Percentiles rank a stretch among this genome's conserved stretches.
Conservation (phyloP, 2,797 vertebrate genomes). For the Tragopan temminckii region DNA sequence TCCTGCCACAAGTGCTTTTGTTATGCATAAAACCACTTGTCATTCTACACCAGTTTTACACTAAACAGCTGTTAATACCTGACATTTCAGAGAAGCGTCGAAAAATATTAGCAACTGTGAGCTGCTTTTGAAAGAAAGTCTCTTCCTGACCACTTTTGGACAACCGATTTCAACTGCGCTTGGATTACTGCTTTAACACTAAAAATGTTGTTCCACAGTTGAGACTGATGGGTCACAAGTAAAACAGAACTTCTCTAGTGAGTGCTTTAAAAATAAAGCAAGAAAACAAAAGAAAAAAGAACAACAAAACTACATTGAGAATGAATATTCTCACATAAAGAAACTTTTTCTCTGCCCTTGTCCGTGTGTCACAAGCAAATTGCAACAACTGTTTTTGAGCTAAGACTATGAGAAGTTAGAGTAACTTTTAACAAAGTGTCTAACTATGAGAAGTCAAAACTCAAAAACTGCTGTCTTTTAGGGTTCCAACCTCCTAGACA, state of each 20-base stretch:
- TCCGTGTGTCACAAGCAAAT: neutral
- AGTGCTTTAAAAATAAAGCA: neutral
- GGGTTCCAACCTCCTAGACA: fast-evolving
- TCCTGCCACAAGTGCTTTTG: neutral
- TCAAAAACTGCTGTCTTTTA: neutral
- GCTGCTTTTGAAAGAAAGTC: neutral
- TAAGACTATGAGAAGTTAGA: neutral
- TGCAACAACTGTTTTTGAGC: conserved; percentile 16
- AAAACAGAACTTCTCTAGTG: neutral
- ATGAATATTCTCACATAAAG: neutral
- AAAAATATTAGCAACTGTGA: neutral
- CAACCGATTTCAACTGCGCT: neutral
- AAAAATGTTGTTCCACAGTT: neutral
- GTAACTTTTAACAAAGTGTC: conserved; percentile 10
- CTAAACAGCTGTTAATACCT: neutral
- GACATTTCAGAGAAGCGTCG: neutral
- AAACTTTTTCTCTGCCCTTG: neutral
- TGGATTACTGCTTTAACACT: neutral
- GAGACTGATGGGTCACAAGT: neutral
- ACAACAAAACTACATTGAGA: neutral
- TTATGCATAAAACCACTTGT: neutral
- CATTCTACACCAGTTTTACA: neutral
- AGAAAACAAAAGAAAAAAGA: neutral
- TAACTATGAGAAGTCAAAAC: conserved; percentile 26
- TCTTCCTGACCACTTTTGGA: neutral